Evolutionary conservation across 2,888 invertebrate species (phyloP).

Genomic region (Amiota minor): DNA sequence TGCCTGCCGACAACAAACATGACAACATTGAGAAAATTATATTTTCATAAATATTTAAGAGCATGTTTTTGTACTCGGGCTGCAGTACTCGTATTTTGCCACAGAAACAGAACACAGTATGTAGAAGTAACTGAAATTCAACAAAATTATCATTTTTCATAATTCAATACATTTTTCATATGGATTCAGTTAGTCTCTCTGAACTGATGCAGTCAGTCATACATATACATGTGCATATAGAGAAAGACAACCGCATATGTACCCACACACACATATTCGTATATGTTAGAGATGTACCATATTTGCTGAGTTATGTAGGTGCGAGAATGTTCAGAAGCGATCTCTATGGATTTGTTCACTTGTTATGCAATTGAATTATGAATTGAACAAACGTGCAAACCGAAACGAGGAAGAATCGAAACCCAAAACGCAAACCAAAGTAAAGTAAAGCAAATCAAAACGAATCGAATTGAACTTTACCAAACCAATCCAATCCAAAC

Average conservation of each 20-base stretch:
- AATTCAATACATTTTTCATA: constrained; percentile 52
- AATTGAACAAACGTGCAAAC: constrained; percentile 33
- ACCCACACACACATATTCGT: not conserved
- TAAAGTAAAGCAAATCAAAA: constrained; percentile 29
- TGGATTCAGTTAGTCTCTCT: constrained; percentile 32
- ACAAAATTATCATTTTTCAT: constrained; percentile 51
- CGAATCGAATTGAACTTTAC: constrained; percentile 40
- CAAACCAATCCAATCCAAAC: constrained; percentile 38
- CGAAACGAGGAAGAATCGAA: not conserved
- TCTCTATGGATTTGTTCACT: constrained; percentile 45
- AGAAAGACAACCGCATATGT: not conserved
- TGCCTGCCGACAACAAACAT: too few species aligned
- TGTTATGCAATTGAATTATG: constrained; percentile 60
- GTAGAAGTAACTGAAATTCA: constrained; percentile 31
- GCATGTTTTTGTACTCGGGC: constrained; percentile 46
- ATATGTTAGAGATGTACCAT: too few species aligned
- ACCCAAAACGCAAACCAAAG: not conserved
- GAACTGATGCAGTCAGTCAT: not conserved
- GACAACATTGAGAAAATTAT: constrained; percentile 51
- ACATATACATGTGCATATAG: not conserved
- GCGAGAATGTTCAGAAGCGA: constrained; percentile 42
- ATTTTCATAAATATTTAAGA: constrained; percentile 62
- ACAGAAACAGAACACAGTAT: constrained; percentile 1
- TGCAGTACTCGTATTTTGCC: constrained; percentile 28
- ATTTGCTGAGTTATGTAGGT: constrained; percentile 51